Conservation (phyloP, 1,140 invertebrate genomes). For the Colletes latitarsis region DNA sequence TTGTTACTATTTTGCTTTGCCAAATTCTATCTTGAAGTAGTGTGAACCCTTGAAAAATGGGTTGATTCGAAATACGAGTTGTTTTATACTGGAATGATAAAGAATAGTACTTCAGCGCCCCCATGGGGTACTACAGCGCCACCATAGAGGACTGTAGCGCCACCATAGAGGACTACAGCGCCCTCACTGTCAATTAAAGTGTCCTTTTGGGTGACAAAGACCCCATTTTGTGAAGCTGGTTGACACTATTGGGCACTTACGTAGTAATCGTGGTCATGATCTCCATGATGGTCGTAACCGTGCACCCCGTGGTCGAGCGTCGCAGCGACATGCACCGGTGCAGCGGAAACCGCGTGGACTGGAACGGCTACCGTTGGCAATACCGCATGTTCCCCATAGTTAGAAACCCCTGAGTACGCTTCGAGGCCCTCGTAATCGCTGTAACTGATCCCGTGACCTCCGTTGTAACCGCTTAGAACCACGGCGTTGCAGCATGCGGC, state of each 20-base stretch:
- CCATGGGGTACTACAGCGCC: no score
- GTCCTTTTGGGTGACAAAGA: no score
- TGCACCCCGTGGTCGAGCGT: slow-evolving; percentile 67
- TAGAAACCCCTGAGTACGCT: slow-evolving; percentile 68
- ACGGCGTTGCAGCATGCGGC: slow-evolving; percentile 68
- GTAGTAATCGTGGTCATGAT: slow-evolving; percentile 76
- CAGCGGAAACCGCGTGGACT: slow-evolving; percentile 78
- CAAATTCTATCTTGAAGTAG: no score
- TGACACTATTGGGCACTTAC: slow-evolving; percentile 56
- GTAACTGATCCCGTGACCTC: slow-evolving; percentile 70
- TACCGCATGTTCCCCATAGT: slow-evolving; percentile 73
- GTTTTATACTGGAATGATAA: no score
- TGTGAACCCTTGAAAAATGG: no score
- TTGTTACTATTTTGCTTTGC: no score
- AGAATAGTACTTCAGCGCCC: no score
- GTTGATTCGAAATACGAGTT: no score
- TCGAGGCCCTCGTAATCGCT: slow-evolving; percentile 65
- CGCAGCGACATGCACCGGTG: slow-evolving; percentile 68
- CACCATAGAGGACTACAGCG: no score
- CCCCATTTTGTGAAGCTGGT: no score
- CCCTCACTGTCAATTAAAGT: no score
- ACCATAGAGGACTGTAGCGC: no score
- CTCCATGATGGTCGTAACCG: slow-evolving; percentile 61
- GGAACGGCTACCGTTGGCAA: slow-evolving; percentile 78
- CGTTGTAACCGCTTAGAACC: slow-evolving; percentile 76